Percentiles rank a stretch among this genome's conserved stretches.
Evolutionary conservation across 2,797 vertebrate species (phyloP).

Genomic region (Pogoniulus pusillus): DNA sequence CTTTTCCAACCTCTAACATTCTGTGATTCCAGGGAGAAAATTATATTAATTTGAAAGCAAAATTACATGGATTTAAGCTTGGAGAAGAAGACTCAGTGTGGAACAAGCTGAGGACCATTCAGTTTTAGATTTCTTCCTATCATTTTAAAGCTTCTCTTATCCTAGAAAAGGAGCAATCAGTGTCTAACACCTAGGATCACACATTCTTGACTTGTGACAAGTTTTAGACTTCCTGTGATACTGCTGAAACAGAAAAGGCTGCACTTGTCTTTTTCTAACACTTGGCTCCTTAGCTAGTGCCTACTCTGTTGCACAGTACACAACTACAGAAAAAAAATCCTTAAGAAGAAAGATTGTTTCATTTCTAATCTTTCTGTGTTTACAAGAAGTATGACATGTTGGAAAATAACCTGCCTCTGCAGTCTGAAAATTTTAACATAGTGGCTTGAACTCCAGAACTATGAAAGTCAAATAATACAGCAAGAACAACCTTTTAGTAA

Average conservation of each 20-base stretch:
- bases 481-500: background rate
- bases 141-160: background rate
- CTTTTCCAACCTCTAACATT: no score
- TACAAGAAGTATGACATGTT: background rate
- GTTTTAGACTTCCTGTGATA: background rate
- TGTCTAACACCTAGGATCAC: background rate
- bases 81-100: background rate
- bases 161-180: background rate
- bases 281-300: background rate
- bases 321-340: background rate
- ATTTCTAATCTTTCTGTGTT: background rate
- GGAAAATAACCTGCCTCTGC: background rate
- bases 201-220: rapidly evolving
- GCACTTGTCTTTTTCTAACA: background rate
- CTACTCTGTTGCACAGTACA: background rate
- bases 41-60: background rate
- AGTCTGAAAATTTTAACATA: background rate
- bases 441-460: background rate
- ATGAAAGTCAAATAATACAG: background rate
- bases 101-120: background rate
- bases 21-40: background rate
- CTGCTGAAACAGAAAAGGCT: background rate
- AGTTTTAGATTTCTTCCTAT: background rate
- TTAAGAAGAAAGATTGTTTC: background rate
- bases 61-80: background rate